Evolutionary conservation across 2,888 invertebrate species (phyloP), one percentile per base, ranked within the genome.

Genomic region (Fragum whitleyi): DNA sequence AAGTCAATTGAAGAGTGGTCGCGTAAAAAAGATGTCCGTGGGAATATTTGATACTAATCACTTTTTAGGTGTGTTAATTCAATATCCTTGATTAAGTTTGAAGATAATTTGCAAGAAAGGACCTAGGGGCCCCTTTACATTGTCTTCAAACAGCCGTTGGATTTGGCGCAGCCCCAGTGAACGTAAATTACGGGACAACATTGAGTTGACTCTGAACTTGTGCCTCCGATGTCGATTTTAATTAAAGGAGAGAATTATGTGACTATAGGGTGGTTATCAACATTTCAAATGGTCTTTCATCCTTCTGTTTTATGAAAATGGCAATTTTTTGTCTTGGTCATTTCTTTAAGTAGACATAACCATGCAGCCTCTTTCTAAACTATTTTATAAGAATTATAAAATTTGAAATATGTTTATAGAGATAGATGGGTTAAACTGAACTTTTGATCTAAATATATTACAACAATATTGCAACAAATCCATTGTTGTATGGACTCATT

Each of bases 51-150:
- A 39, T 51, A 29, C 36, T 75, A 79, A 73, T 82, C 79, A 57
- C 51, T 36, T 36, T 59, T 72, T 76, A 71, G 69, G 51, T 55
- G 51, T 47, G 75, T 61, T 81, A 84, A 84, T 81, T 81, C 29
- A 78, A 81, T 84, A 78, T 78, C 32, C 47, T 76, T 84, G 81
- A 84, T 84, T 81, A 78, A 74, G 72, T 81, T 75, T 62, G 68
- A 71, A 62, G 76, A 79, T 76, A 67, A 75, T 75, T 75, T 79
- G 47, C 19, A 28, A 47, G 55, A 72, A 67, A 61, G 57, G 65
- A 75, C 67, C 75, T 75, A 29, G 65, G 68, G 68, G 75, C 68
- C 26, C 65, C 36, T 51, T 36, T 32, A 70, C 76, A 76, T 76
- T 76, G 76, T 76, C 76, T 70, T 59, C 47, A 59, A 65, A 65